These are phyloP conservation scores for Hyperoodon ampullatus DNA, from an alignment of 2,113 vertebrate species.

Conservation along the genomic window DNA sequence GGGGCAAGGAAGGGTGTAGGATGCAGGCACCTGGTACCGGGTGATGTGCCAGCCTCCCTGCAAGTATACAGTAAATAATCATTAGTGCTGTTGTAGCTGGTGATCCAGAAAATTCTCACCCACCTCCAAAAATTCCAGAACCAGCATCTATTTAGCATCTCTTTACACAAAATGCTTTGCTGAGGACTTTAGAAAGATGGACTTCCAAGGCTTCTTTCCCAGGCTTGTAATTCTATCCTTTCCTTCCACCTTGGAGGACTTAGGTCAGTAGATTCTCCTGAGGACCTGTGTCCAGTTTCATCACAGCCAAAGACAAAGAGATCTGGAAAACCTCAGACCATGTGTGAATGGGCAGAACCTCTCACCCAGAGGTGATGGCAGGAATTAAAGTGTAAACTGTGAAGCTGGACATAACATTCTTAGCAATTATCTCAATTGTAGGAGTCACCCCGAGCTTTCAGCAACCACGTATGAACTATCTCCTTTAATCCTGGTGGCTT, in stretches of 20 bases:
- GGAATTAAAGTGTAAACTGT: no score
- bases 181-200: background rate
- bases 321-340: no score
- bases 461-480: background rate
- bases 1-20: background rate
- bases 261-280: no score
- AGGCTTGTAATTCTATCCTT: background rate
- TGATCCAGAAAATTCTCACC: background rate
- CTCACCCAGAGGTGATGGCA: background rate
- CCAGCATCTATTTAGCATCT: background rate
- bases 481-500: background rate
- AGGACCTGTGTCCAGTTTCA: background rate
- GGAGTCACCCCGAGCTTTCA: background rate
- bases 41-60: background rate
- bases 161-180: background rate
- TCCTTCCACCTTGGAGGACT: background rate
- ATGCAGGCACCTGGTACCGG: background rate
- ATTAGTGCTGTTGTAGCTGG: background rate
- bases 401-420: background rate
- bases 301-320: background rate
- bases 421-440: background rate
- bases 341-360: fast-evolving
- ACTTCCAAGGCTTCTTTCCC: background rate
- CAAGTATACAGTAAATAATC: background rate
- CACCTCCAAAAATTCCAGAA: constrained; percentile 43